Conservation (phyloP, 2,888 invertebrate species). For the Branchinecta sandiegonensis region DNA sequence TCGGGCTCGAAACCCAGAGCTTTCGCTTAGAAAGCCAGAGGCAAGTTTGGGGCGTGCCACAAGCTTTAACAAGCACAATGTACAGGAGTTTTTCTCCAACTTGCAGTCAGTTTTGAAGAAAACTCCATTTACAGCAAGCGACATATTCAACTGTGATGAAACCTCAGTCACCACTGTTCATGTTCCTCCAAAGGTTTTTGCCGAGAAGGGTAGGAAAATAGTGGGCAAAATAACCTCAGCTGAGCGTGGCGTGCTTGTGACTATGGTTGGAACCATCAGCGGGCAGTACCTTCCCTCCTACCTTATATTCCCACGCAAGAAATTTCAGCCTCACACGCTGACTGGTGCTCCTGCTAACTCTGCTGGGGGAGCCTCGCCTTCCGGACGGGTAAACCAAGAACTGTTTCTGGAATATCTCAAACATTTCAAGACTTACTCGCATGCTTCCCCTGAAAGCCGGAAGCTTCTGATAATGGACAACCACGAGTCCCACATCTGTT, state of each 20-base stretch:
- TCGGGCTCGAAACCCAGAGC: neutral
- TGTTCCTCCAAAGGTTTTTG: constrained; percentile 23
- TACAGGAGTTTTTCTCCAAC: constrained; percentile 21
- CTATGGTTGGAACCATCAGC: constrained; percentile 28
- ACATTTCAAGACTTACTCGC: constrained; percentile 24
- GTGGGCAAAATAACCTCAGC: constrained; percentile 29
- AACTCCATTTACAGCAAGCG: neutral
- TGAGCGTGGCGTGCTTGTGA: constrained; percentile 29
- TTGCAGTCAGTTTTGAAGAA: too few relatives aligned
- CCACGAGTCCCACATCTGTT: constrained; percentile 28
- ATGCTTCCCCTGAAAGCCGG: neutral
- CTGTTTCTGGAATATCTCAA: constrained; percentile 27
- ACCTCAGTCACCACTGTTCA: constrained; percentile 25
- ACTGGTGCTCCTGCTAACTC: constrained; percentile 27
- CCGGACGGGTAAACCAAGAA: constrained; percentile 28
- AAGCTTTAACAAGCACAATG: constrained; percentile 28
- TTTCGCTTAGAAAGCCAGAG: constrained; percentile 3
- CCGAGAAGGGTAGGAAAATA: constrained; percentile 24
- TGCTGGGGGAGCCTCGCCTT: constrained; percentile 25
- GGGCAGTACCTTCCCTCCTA: constrained; percentile 28
- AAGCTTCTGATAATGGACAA: constrained; percentile 27
- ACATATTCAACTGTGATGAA: constrained; percentile 26
- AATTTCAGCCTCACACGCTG: constrained; percentile 25
- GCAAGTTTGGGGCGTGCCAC: constrained; percentile 21
- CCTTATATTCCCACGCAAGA: constrained; percentile 29